Percentiles rank a stretch among this genome's conserved stretches.
Conservation (phyloP, 1,140 invertebrate genomes). For the Halotydeus destructor region DNA sequence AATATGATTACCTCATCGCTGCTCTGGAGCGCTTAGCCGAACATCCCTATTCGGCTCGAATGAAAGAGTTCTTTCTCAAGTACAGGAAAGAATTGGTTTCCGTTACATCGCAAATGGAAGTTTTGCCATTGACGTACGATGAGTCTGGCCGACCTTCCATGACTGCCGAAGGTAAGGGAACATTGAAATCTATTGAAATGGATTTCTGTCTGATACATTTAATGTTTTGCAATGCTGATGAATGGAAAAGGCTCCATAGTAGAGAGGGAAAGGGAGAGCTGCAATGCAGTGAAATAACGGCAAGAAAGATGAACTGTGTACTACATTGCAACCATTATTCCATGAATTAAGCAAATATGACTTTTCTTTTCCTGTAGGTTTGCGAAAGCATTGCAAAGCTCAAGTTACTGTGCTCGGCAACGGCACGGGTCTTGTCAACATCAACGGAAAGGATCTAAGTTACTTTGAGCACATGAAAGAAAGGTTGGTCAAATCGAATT, state of each 20-base stretch:
- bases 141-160: conserved; percentile 41
- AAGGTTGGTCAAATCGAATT: conserved; percentile 29
- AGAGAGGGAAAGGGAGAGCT: too few relatives aligned
- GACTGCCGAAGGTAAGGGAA: conserved; percentile 34
- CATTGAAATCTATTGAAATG: not conserved
- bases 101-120: conserved; percentile 28
- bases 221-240: too few relatives aligned
- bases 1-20: conserved; percentile 48
- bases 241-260: too few relatives aligned
- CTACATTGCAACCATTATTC: too few relatives aligned
- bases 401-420: conserved; percentile 42
- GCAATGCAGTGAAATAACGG: too few relatives aligned
- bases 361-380: conserved; percentile 32
- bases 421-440: conserved; percentile 55
- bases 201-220: too few relatives aligned
- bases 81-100: conserved; percentile 35
- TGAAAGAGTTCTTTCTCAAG: conserved; percentile 45
- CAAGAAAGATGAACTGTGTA: too few relatives aligned
- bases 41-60: conserved; percentile 39
- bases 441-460: conserved; percentile 46
- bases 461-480: conserved; percentile 45
- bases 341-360: not conserved
- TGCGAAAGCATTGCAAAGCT: conserved; percentile 42
- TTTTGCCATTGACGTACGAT: conserved; percentile 37
- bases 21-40: conserved; percentile 44